Evolutionary conservation across 2,797 vertebrate genomes (phyloP), one percentile per base, ranked within the genome.

Genomic region (Hyperoplus immaculatus): DNA sequence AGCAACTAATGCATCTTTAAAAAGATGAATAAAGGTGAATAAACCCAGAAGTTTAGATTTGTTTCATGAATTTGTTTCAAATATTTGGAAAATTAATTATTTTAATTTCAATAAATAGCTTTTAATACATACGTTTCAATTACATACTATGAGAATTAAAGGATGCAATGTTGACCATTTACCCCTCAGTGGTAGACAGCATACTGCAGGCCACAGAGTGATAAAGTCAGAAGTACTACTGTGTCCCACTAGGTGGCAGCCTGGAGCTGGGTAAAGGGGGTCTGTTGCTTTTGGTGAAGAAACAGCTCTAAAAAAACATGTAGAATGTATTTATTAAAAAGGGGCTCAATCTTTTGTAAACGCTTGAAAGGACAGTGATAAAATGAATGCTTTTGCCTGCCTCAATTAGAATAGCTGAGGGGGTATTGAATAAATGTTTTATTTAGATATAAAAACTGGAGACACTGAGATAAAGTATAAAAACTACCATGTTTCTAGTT

Each of bases 231-330:
- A 15, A 10, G 4, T 83, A 58, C 69, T 42, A 8, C 21, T 60
- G 1, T 10, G 72, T 45, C 36, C 92, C 91, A 85, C 86, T 64
- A 1, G 77, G 66, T 2, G 87, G 83, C 87, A 89, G 82, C 39
- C 51, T 69, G 8, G 51, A 79, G 47, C 63, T 1, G 1, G 2
- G 29, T 12, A 54, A 62, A 12, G n/a, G 2, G 6, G 14, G 15
- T 6, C 11, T 18, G n/a, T 4, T 8, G 16, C 21, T 46, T 47
- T 41, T 6, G 50, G 14, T 8, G 47, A 41, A 4, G 7, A 47
- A 43, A 51, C 29, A 49, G 39, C 36, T 0, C 50, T 9, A 21
- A 0, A n/a, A 36, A 0, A 29, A 53, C 15, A 47, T 41, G 42
- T 1, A 59, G 7, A 21, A 10, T 45, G 55, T 36, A 29, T 29